Evolutionary conservation across 2,113 vertebrate species (phyloP), one percentile per base, ranked within the genome.

Genomic region (Gopherus evgoodei): DNA sequence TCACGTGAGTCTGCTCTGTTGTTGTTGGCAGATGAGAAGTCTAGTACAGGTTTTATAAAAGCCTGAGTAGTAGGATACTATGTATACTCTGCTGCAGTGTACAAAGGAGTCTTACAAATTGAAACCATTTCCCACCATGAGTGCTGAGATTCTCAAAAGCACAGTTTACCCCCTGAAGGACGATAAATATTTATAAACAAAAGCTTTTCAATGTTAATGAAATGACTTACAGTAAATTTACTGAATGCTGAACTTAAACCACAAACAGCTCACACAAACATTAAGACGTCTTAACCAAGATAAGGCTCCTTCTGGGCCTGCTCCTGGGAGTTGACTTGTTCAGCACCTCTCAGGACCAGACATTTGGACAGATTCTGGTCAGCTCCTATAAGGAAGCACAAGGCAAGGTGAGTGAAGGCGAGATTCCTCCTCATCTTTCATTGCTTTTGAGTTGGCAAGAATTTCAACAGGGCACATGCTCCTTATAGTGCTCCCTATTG

Each of bases 41-140:
- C 13, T 1, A 49, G 56, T 88, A 65, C 83, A 44, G 79, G 90
- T n/a, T 76, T 86, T 76, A 44, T 84, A 87, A 79, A 75, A 87
- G 90, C 59, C 0, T 27, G 54, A 79, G 87, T 57, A 79, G 2
- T 0, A 25, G 10, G 49, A 49, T 38, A 79, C 78, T 42, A 35
- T 50, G 25, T 1, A 0, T 27, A 38, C 10, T 50, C 84, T 69
- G 59, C 69, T 0, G 2, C 5, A n/a, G 29, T 42, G 86, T 82
- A 49, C 69, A 93, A 2, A 0, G 59, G 90, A 57, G 1, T 0
- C 2, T 50, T 1, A 2, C 38, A 4, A 52, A 27, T 27, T 78
- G 83, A 17, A 83, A 31, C 65, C 47, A 38, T 83, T 0, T 3
- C 38, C 90, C 84, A 52, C 93, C 76, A 59, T 27, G 42, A n/a